Percentiles rank a stretch among this genome's conserved stretches.
These are phyloP conservation scores for Chymomyza procnemis DNA, from an alignment of 2,888 invertebrate species.

Conservation along the genomic window DNA sequence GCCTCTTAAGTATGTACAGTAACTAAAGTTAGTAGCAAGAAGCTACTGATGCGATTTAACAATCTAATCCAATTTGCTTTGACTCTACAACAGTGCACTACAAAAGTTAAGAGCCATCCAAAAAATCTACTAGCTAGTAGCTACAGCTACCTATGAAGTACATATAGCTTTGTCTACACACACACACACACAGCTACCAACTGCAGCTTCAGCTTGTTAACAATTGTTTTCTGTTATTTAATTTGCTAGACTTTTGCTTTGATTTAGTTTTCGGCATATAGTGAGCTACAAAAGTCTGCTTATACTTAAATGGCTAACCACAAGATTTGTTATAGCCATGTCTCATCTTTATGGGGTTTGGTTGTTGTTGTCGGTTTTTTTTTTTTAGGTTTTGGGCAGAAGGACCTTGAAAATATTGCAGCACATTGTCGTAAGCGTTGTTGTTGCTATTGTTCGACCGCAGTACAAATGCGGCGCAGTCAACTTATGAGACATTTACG, in stretches of 20 bases:
- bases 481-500: conserved; percentile 32
- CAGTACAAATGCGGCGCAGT: conserved; percentile 49
- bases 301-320: neutral
- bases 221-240: conserved; percentile 63
- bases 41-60: neutral
- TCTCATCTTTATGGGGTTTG: conserved; percentile 8
- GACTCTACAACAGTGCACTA: neutral
- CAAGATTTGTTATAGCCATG: neutral
- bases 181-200: neutral
- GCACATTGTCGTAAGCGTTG: conserved; percentile 42
- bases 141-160: neutral
- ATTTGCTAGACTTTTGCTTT: conserved; percentile 62
- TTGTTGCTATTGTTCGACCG: conserved; percentile 22
- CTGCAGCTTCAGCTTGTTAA: neutral
- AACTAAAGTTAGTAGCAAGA: neutral
- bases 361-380: conserved; percentile 60
- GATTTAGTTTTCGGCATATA: conserved; percentile 53
- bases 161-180: too few species aligned
- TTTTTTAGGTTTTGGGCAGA: conserved; percentile 5
- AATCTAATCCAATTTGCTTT: conserved; percentile 5
- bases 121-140: neutral
- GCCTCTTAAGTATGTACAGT: neutral
- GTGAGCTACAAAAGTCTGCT: conserved; percentile 28
- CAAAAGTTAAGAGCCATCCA: neutral
- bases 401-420: conserved; percentile 64